phyloP scores from a whole-genome alignment of 2,888 invertebrate species.

The Spialia ferax region DNA sequence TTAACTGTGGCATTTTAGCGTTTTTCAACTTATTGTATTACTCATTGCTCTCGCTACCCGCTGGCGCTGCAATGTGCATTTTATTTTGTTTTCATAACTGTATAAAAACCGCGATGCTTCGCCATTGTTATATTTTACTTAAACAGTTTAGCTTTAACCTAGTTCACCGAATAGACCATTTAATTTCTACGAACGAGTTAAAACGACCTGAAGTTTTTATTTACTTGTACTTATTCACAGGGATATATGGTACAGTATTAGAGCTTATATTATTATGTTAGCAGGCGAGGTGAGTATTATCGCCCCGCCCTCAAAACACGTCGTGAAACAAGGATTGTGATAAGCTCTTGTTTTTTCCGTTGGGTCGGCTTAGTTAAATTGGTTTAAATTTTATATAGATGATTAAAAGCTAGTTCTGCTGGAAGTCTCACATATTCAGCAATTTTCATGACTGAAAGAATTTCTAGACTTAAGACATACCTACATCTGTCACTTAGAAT shows the following conservation, averaged over 20 bases:
- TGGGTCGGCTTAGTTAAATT: too few relatives aligned
- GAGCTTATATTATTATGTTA: too few relatives aligned
- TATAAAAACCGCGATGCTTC: neutral
- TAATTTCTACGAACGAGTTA: neutral
- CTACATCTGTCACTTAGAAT: neutral
- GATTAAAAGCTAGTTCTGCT: too few relatives aligned
- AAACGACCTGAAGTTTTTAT: neutral
- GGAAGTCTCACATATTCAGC: too few relatives aligned
- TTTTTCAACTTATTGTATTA: conserved; percentile 1
- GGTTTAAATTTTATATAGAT: too few relatives aligned
- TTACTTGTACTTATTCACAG: too few relatives aligned
- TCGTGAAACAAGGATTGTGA: too few relatives aligned
- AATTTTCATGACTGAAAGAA: too few relatives aligned
- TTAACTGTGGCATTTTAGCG: neutral
- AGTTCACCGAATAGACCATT: neutral
- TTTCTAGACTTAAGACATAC: too few relatives aligned
- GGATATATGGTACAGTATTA: neutral
- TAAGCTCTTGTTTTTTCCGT: too few relatives aligned
- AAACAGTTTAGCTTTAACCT: neutral
- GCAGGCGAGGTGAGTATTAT: too few relatives aligned
- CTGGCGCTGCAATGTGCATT: neutral
- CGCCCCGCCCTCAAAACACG: too few relatives aligned
- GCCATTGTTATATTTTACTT: neutral
- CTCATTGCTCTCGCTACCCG: neutral
- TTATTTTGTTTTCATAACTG: conserved; percentile 5